Percentiles rank a stretch among this genome's conserved stretches.
phyloP scores from a whole-genome alignment of 1,140 invertebrate species.

The Lysiphlebus fabarum region DNA sequence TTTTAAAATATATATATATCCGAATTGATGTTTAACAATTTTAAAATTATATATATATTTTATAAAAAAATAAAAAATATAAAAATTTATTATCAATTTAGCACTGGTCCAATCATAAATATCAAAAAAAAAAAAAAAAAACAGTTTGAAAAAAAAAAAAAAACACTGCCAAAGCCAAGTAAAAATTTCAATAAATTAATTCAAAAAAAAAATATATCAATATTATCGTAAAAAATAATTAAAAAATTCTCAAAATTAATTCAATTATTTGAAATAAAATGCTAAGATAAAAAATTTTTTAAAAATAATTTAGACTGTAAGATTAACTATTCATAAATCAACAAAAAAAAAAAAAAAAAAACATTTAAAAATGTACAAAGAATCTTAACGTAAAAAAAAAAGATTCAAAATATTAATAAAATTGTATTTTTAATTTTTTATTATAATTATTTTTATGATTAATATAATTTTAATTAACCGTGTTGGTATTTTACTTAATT shows the following conservation, averaged over 20 bases:
- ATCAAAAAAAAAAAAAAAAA: conserved; percentile 18
- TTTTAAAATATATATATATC: neutral
- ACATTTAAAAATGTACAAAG: too few species aligned
- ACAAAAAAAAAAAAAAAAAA: too few species aligned
- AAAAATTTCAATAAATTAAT: neutral
- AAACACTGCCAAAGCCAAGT: conserved; percentile 37
- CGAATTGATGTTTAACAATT: conserved; percentile 18
- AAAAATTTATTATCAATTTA: conserved; percentile 9
- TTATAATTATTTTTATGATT: conserved; percentile 23
- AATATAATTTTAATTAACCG: conserved; percentile 25
- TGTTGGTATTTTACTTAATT: conserved; percentile 21
- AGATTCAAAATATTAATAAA: conserved; percentile 29
- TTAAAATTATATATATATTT: neutral
- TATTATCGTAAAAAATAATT: too few species aligned
- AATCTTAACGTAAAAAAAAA: too few species aligned
- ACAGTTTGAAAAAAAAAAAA: conserved; percentile 22
- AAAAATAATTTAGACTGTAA: too few species aligned
- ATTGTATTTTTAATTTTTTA: conserved; percentile 38
- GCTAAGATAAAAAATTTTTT: too few species aligned
- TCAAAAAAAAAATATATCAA: too few species aligned
- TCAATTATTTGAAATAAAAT: too few species aligned
- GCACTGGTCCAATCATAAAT: conserved; percentile 24
- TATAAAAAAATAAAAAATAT: conserved; percentile 11
- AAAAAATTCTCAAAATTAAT: too few species aligned
- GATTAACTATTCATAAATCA: too few species aligned